Evolutionary conservation across 2,888 invertebrate genomes (phyloP).

Genomic region (Sipha maydis): DNA sequence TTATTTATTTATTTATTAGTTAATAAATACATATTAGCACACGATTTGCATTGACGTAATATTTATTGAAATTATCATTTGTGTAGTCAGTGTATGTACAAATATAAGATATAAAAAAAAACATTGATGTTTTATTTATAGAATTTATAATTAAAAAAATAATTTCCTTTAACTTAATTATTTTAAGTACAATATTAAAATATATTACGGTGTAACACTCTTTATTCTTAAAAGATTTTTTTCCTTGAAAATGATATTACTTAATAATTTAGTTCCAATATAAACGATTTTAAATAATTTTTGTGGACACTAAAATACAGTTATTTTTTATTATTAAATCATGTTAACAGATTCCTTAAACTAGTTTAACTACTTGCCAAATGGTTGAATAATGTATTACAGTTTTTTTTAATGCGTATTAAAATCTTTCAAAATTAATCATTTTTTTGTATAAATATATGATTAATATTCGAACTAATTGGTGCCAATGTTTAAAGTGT

Average conservation of each 20-base stretch:
- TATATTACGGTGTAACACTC: too few relatives aligned
- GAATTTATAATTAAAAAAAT: too few relatives aligned
- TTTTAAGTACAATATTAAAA: too few relatives aligned
- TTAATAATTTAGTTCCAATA: neutral
- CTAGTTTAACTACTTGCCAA: neutral
- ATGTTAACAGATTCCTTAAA: neutral
- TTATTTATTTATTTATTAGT: neutral
- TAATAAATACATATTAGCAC: neutral
- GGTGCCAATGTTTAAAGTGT: neutral
- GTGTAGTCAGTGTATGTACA: neutral
- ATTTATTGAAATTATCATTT: neutral
- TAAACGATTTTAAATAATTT: neutral
- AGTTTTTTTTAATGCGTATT: neutral
- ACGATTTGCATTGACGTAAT: conserved; percentile 25
- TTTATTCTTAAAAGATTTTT: too few relatives aligned
- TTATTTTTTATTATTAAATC: neutral
- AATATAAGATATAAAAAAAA: neutral
- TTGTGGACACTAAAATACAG: neutral
- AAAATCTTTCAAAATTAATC: neutral
- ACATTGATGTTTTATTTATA: neutral
- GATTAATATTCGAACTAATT: neutral
- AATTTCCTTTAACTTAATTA: neutral
- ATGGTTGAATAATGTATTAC: neutral
- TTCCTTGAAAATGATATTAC: neutral
- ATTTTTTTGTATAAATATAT: neutral